Base-by-base conservation (phyloP, 2,797 vertebrate genomes). In the Merluccius polli region DNA sequence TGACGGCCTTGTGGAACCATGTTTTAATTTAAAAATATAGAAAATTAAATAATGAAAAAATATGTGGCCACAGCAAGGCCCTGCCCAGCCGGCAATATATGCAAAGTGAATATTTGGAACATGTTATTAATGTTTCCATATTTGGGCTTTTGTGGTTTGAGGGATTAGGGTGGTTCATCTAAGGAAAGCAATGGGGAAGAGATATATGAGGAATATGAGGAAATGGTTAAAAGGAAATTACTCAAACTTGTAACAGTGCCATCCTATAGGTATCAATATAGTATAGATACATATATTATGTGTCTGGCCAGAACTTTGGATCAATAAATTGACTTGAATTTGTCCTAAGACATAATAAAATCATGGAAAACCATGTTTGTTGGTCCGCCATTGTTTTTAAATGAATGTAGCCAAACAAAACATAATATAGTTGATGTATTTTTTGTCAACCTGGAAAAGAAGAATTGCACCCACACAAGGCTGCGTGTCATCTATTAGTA, bases 1-100 rank as follows among this genome's bases (percentile, higher is more conserved):
- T 90, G 90, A 90, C 89, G 90, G 84, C 77, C 76, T 80, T 87
- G 85, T 85, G 84, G 88, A 81, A 71, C 84, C 87, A 82, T 16
- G 48, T 86, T 81, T 86, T 90, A 90, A 90, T 91, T 87, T 86
- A 85, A 63, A 78, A 80, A 77, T 69, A 9, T 30, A 32, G 16
- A 79, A 78, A 79, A 77, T 79, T 75, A 74, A 77, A 82, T 80
- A 82, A 82, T 82, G 79, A 65, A 59, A 48, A 15, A 16, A 67
- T 72, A 81, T 32, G 21, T 73, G 52, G 52, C 48, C 75, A 74
- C 41, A 68, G 75, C 4, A 69, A 32, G 2, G 27, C 67, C 74
- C 67, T 15, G n/a, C 8, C 21, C 52, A 24, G n/a, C 24, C n/a
- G 59, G n/a, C 15, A 65, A 27, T 65, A 9, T 12, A 27, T 27